Evolutionary conservation across 2,888 invertebrate genomes (phyloP), one percentile per base, ranked within the genome.

Genomic region (Apamea monoglypha): DNA sequence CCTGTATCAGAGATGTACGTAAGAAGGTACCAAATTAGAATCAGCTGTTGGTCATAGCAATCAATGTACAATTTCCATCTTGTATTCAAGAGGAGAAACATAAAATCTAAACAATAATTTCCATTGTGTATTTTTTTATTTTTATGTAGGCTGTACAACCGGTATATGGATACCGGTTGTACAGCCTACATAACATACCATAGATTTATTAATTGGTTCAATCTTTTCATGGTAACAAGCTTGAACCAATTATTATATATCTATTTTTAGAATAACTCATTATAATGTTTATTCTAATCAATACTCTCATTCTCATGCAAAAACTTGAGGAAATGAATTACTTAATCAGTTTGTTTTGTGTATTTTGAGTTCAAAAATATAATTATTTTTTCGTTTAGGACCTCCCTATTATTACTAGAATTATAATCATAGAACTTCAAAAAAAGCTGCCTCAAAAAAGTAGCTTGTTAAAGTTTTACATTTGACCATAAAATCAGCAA

Each of bases 291-390:
- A 47, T 61, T 70, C 25, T 14, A 75, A 50, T 75, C 76, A 79
- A 71, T 56, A 80, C 66, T 72, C 70, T 64, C 64, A 71, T 76
- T 81, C 18, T 61, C 10, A 32, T 40, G 59, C 53, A 71, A 76
- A 71, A 76, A 76, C 44, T 78, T 66, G 21, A 32, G 70, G 53
- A 64, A 71, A 32, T 47, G 6, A 78, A 47, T 71, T 32, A 78
- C n/a, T 63, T 40, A n/a, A 21, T 40, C 7, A 29, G n/a, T 25
- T 71, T 18, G 44, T 44, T 56, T 36, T 56, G 21, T 78, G 6
- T 47, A 44, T 53, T 79, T 63, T 69, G 18, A 40, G 5, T 59
- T 29, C 18, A 25, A 16, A 61, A 72, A 67, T 53, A 47, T 47
- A 40, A 40, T 56, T 47, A 0, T 47, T 10, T 36, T 59, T 36